These are phyloP conservation scores for Novumbra hubbsi DNA, from an alignment of 2,797 vertebrate species.

Conservation along the genomic window DNA sequence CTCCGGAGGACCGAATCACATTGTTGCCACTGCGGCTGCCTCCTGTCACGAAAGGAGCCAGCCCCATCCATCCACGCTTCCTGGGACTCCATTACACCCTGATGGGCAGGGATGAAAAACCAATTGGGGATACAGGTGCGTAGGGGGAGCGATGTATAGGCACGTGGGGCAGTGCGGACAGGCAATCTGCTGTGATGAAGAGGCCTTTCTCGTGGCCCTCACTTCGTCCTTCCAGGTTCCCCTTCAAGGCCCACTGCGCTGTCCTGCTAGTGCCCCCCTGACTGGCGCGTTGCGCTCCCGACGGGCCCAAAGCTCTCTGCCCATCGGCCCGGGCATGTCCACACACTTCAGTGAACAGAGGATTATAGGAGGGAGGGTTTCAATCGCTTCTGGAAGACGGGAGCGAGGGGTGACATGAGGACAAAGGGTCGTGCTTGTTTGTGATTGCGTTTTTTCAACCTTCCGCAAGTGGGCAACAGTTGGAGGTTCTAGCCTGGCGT, in stretches of 20 bases:
- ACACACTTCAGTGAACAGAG: conserved; percentile 16
- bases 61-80: conserved; percentile 66
- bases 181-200: conserved; percentile 79
- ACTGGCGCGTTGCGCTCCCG: not conserved
- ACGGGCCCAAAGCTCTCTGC: conserved; percentile 9
- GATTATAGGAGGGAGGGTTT: conserved; percentile 32
- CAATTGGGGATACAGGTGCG: conserved; percentile 63
- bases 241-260: conserved; percentile 70
- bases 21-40: conserved; percentile 20
- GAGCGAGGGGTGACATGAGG: conserved; percentile 15
- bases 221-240: conserved; percentile 49
- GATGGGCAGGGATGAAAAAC: conserved; percentile 64
- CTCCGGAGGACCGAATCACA: conserved; percentile 43
- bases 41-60: conserved; percentile 44
- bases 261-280: conserved; percentile 12
- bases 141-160: conserved; percentile 54
- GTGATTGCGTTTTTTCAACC: conserved; percentile 30
- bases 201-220: conserved; percentile 42
- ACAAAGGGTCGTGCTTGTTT: conserved; percentile 2
- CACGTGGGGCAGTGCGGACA: conserved; percentile 58
- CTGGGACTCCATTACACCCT: conserved; percentile 69
- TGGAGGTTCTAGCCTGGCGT: not conserved
- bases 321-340: conserved; percentile 10
- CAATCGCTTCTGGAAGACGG: conserved; percentile 4
- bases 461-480: conserved; percentile 29